Evolutionary conservation across 1,140 invertebrate genomes (phyloP).

Genomic region (Drosophila simulans): DNA sequence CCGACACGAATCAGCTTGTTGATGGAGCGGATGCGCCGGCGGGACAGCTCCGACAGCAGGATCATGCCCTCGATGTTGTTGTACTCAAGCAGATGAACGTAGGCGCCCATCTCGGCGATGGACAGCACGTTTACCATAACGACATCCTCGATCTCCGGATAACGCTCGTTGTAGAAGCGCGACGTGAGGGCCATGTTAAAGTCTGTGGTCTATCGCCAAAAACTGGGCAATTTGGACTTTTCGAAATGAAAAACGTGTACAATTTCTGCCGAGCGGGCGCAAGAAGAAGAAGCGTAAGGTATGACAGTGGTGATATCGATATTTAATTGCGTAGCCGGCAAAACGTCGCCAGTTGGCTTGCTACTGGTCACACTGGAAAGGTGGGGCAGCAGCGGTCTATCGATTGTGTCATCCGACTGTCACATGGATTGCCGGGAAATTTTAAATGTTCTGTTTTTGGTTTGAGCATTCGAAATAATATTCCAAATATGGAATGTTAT

Average conservation of each 20-base stretch:
- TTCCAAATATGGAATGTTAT: not conserved
- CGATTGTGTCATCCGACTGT: not conserved
- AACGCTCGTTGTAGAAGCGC: constrained; percentile 98
- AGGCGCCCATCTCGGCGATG: constrained; percentile 99
- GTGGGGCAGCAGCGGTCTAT: not conserved
- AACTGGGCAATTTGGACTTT: constrained; percentile 43
- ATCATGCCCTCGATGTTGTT: constrained; percentile 99
- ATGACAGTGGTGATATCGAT: not conserved
- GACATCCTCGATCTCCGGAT: constrained; percentile 99
- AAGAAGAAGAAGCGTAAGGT: constrained; percentile 57
- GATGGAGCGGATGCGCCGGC: constrained; percentile 99
- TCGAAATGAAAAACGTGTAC: constrained; percentile 75
- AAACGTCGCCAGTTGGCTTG: not conserved
- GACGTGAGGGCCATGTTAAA: constrained; percentile 95
- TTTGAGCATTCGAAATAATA: not conserved
- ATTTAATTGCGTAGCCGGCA: not conserved
- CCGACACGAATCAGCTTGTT: constrained; percentile 99
- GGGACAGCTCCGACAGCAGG: constrained; percentile 96
- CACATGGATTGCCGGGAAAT: not conserved
- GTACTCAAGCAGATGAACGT: constrained; percentile 98
- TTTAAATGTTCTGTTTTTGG: too few species aligned
- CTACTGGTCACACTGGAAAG: not conserved
- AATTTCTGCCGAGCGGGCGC: constrained; percentile 58
- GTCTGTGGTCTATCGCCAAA: constrained; percentile 8
- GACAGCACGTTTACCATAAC: constrained; percentile 99